Evolutionary conservation across 1,140 invertebrate genomes (phyloP), one percentile per base, ranked within the genome.

Genomic region (Monochamus saltuarius): DNA sequence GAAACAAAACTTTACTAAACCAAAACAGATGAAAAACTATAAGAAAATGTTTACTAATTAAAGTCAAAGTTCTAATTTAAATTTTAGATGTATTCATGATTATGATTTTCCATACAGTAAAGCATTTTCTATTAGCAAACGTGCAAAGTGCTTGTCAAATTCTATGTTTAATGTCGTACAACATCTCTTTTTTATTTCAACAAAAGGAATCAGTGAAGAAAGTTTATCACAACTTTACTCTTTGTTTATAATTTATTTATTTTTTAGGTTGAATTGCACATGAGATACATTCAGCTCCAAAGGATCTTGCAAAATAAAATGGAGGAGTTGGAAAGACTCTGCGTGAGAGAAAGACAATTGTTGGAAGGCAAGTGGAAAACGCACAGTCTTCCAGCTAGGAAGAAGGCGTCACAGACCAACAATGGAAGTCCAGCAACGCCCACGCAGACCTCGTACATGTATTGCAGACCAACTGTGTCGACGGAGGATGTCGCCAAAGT

Each of bases 211-310:
- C n/a, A n/a, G n/a, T n/a, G n/a, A n/a, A n/a, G n/a, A n/a, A n/a
- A n/a, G n/a, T n/a, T n/a, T n/a, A n/a, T n/a, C n/a, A n/a, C n/a
- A n/a, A n/a, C n/a, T n/a, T n/a, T n/a, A n/a, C n/a, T n/a, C n/a
- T n/a, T n/a, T n/a, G 9, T 17, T 40, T 11, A 9, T 42, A 39
- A 40, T 47, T 47, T 19, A 38, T 56, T 49, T 19, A 6, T 49
- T 52, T 71, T 72, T 36, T 63, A 85, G 84, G 89, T 92, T 16
- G 91, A 94, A 73, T 81, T 95, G 2, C 92, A 95, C 71, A 93
- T 95, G 83, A 85, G 92, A 42, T 95, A 94, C 68, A 91, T 95
- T 43, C 89, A 94, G 64, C 79, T 95, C 6, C 92, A 95, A 78
- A 85, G 88, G 63, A 81, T 90, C 22, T 78, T 96, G 7, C 90